Base-by-base conservation (phyloP, 2,888 invertebrate genomes). In the Acleris holmiana region DNA sequence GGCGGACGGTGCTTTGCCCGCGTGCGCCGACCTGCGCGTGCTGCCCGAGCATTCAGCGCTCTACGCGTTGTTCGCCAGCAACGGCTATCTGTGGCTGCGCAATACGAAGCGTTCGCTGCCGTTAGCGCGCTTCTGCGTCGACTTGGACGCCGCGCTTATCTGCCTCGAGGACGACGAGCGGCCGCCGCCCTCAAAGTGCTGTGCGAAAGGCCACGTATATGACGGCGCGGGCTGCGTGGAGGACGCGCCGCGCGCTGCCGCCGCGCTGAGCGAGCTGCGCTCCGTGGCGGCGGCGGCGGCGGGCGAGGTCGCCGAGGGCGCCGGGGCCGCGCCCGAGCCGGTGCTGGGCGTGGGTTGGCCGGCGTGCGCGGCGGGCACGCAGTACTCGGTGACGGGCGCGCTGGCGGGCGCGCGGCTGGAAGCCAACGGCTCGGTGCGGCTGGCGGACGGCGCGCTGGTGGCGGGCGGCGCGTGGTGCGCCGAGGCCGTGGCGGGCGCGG, bases 61-160 rank as follows among this genome's bases (percentile, higher is more conserved):
- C 50, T 91, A 86, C 78, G 94, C 93, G 73, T 79, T 95, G 48
- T 83, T 95, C n/a, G 93, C 96, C 67, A 94, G 94, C 70, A 95
- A 95, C 80, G 97, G 95, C 0, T 94, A 94, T 10, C 88, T 95
- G 62, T 88, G 93, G 73, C 80, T 95, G 67, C 89, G 94, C 0
- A 93, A 93, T 61, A 76, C 76, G 21, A 72, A 77, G 55, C 69
- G 54, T 15, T 87, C 89, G 53, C 82, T 95, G 65, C 86, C 94
- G 6, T 94, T 95, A 0, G 81, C 82, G 1, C 91, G 94, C 47
- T 97, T 94, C 83, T 97, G 97, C 83, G 93, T 95, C 48, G 97
- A 97, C 79, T 88, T 93, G 44, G 91, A 91, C 18, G 94, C 93
- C 2, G 94, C 95, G 8, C 85, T 96, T 4, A 94, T 95, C 4